Evolutionary conservation across 2,113 vertebrate genomes (phyloP), one percentile per base, ranked within the genome.

Genomic region (Coryphaenoides rupestris): DNA sequence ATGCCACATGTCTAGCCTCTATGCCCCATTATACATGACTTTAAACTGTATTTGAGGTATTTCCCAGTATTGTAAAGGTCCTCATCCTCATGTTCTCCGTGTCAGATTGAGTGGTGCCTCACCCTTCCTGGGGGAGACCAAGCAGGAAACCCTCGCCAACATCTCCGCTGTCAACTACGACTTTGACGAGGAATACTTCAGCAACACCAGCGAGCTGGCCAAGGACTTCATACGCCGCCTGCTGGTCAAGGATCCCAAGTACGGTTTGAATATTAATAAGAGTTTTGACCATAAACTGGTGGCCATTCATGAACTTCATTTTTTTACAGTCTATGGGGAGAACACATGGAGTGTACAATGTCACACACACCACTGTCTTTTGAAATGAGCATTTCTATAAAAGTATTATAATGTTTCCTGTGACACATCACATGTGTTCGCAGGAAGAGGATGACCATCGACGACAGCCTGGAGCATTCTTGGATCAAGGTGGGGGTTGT

Each of bases 221-320:
- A 98, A 98, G 81, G 97, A 99, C 86, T 99, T 99, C 84, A 99
- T 99, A 79, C 94, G 95, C 16, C 92, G 94, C 1, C 92, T 99
- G 63, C 87, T 99, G 0, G 97, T 98, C 78, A 98, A 98, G 54
- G 97, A 99, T 74, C 96, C 97, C 55, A 98, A 98, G 97, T 99
- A 89, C 58, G 93, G 33, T 10, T 40, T 33, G 5, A 40, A 40
- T 40, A 40, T 40, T 40, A 1, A 1, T 40, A 10, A n/a, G 4
- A 12, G 33, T 40, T 40, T 40, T 10, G 33, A 12, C 33, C 33
- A 40, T 40, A 40, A 12, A 40, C 33, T 40, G 5, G 5, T 40
- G 33, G 33, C 9, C 33, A 40, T 40, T 40, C 33, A 40, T 40
- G 9, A 3, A 40, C n/a, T 26, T 26, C 24, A 26, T 26, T 3